Percentiles rank a stretch among this genome's conserved stretches.
phyloP scores from a whole-genome alignment of 2,888 invertebrate genomes.

The Ashinkailepas kermadecensis region DNA sequence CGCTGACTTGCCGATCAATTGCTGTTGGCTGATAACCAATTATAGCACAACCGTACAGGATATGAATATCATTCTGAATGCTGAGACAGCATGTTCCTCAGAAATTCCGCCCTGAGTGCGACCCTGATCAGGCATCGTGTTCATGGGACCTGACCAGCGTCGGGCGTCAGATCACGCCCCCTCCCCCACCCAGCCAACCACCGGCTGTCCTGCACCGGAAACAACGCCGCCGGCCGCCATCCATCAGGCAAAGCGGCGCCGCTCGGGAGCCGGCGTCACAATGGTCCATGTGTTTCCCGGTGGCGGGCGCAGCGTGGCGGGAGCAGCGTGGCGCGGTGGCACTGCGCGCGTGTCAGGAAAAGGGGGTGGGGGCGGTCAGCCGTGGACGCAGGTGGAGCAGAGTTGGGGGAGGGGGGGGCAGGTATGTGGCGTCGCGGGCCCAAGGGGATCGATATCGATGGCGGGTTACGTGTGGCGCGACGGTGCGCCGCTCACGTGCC shows the following conservation, averaged over 20 bases:
- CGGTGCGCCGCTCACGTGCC: too few species aligned
- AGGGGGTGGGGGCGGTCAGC: neutral
- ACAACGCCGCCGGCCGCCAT: neutral
- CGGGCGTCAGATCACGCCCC: too few species aligned
- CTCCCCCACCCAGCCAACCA: too few species aligned
- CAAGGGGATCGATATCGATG: neutral
- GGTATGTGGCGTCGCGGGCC: neutral
- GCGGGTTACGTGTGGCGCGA: neutral
- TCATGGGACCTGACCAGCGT: too few species aligned
- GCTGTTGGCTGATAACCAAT: too few species aligned
- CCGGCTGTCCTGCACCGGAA: neutral
- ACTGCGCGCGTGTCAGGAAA: too few species aligned
- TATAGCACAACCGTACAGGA: too few species aligned
- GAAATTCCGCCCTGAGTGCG: too few species aligned
- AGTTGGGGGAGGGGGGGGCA: neutral
- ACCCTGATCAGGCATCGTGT: too few species aligned
- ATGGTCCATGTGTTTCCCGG: neutral
- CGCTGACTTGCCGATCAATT: too few species aligned
- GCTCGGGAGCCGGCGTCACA: neutral
- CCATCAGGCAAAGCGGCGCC: neutral
- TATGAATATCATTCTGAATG: too few species aligned
- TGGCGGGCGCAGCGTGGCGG: neutral
- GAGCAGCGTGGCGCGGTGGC: neutral
- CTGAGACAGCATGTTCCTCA: too few species aligned
- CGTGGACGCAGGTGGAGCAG: conserved; percentile 1